Evolutionary conservation across 2,113 vertebrate species (phyloP), one percentile per base, ranked within the genome.

Genomic region (Crotalus viridis): DNA sequence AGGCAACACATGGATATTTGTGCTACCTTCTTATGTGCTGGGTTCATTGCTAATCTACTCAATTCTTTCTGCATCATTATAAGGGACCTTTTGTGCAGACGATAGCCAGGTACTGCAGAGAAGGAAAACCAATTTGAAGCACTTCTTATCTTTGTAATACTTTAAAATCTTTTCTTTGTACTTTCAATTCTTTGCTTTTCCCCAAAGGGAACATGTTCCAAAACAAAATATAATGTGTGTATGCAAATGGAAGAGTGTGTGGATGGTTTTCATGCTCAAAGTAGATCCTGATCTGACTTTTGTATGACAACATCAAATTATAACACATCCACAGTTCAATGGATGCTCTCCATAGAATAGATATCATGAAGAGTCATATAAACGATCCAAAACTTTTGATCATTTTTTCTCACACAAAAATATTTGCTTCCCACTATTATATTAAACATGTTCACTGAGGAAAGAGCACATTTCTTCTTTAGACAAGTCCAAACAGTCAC

Each of bases 121-220:
- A 94, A 94, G 61, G 93, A 95, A 94, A 94, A 95, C 51, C 95
- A 94, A n/a, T 94, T 56, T 93, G 89, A 95, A 89, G 17, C 90
- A 59, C 8, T 28, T 91, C 94, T 93, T 94, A 91, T 95, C 95
- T 95, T 94, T 89, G 51, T 52, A 28, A 88, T 64, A 56, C 89
- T 69, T 5, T 90, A 94, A 51, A 95, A 92, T 85, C 93, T 94
- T 85, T 94, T 88, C 90, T 94, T 95, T 95, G 87, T 94, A 89
- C 85, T 96, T 95, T 95, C 92, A 95, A 94, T 93, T 96, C 74
- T 90, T 56, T 93, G 64, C 51, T 54, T 54, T n/a, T n/a, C 19
- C 43, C 24, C 24, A 52, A 81, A 81, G 19, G 28, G 13, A 69
- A 81, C 17, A 51, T 28, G n/a, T 10, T 54, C 5, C 10, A 39